These are phyloP conservation scores for Cynodonichthys magdalenae DNA, from an alignment of 2,797 vertebrate genomes.

Conservation along the genomic window DNA sequence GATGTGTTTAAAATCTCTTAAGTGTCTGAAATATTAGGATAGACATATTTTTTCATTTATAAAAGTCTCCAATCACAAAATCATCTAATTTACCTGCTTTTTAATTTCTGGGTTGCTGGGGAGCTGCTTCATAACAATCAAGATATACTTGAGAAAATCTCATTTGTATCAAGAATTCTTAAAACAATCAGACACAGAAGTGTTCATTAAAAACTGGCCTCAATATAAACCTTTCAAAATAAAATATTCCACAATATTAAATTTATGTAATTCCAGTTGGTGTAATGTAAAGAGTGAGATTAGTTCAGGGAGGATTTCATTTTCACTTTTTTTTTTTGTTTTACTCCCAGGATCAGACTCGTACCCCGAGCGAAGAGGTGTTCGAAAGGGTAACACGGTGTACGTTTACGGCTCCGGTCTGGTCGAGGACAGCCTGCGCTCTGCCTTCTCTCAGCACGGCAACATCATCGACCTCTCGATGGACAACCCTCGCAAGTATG, in stretches of 20 bases:
- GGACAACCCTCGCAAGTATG: conserved; percentile 90
- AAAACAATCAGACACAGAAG: no score
- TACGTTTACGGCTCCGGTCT: conserved; percentile 91
- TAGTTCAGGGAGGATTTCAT: neutral
- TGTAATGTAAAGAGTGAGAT: neutral
- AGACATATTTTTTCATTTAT: neutral
- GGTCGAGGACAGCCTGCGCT: conserved; percentile 84
- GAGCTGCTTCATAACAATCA: no score
- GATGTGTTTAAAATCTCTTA: neutral
- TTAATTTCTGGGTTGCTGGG: no score
- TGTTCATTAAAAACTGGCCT: no score
- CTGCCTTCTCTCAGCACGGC: conserved; percentile 88
- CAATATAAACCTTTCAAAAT: no score
- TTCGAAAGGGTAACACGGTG: conserved; percentile 91
- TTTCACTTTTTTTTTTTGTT: neutral
- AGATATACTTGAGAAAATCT: no score
- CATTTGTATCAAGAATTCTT: no score
- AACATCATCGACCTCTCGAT: conserved; percentile 92
- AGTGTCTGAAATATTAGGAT: neutral
- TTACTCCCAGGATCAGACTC: conserved; percentile 86
- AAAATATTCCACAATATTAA: no score
- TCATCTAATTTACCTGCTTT: no score
- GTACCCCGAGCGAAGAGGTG: conserved; percentile 86
- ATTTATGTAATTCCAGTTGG: no score
- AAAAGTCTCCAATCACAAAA: neutral